phyloP scores from a whole-genome alignment of 2,113 vertebrate species.

The Calcarius ornatus region DNA sequence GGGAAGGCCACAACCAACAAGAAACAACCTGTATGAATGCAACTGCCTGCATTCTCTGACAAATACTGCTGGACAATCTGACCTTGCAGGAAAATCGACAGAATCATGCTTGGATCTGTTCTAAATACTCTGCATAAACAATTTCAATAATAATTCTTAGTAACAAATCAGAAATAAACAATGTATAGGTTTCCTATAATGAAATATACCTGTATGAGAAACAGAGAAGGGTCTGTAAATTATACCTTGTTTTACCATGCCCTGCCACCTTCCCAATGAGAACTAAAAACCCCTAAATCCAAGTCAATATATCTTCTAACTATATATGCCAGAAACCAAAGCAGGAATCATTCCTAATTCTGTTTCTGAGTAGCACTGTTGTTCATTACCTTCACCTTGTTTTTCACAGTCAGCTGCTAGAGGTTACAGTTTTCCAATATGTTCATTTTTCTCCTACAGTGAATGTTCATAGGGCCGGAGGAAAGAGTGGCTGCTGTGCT shows the following conservation, averaged over 20 bases:
- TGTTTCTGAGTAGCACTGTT: background rate
- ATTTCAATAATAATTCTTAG: background rate
- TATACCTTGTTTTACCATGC: background rate
- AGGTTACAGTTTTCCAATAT: background rate
- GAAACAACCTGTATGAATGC: background rate
- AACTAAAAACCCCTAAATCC: background rate
- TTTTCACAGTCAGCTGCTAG: background rate
- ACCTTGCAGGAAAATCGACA: background rate
- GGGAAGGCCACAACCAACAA: background rate
- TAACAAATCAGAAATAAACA: background rate
- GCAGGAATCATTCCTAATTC: background rate
- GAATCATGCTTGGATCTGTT: background rate
- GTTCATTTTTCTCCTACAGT: background rate
- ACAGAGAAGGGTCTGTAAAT: background rate
- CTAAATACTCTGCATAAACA: background rate
- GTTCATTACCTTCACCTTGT: background rate
- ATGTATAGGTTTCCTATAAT: background rate
- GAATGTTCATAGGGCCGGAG: background rate
- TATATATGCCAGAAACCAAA: background rate
- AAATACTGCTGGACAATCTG: background rate
- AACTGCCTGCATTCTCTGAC: background rate
- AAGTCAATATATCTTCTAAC: background rate
- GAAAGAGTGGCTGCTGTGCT: background rate
- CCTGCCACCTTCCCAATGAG: background rate
- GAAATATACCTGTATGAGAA: background rate